Conservation (phyloP, 2,113 vertebrate species). For the Limnothrissa miodon region DNA sequence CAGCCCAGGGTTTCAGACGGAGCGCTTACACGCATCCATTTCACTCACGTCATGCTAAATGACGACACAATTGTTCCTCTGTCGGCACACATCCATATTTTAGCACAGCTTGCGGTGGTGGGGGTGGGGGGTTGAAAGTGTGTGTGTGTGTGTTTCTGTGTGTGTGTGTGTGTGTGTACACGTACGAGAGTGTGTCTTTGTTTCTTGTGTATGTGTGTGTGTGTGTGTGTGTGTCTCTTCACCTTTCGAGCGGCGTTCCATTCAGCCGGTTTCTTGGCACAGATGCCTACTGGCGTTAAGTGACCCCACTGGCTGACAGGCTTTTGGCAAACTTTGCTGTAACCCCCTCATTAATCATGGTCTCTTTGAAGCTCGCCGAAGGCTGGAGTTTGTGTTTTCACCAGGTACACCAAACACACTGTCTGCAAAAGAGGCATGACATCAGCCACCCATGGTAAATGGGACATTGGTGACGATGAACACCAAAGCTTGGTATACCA, state of each 20-base stretch:
- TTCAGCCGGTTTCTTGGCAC: conserved; percentile 51
- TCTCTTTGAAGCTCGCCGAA: conserved; percentile 29
- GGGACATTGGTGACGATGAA: background rate
- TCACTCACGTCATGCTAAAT: conserved; percentile 23
- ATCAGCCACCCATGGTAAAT: conserved; percentile 3
- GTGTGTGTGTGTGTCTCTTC: background rate
- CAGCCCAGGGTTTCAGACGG: background rate
- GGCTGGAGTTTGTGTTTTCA: background rate
- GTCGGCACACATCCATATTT: conserved; percentile 37
- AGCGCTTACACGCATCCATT: conserved; percentile 38
- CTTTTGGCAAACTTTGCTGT: conserved; percentile 24
- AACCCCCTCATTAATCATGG: conserved; percentile 27
- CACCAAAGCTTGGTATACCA: background rate
- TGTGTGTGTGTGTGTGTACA: background rate
- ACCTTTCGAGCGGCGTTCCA: conserved; percentile 44
- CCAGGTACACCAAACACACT: background rate
- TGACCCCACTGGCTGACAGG: conserved; percentile 38
- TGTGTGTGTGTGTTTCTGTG: background rate
- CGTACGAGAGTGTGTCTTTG: no score
- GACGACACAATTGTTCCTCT: conserved; percentile 21
- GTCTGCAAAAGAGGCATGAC: background rate
- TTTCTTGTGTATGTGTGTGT: background rate
- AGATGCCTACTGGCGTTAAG: conserved; percentile 41
- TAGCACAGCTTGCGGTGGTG: background rate
- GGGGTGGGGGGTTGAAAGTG: conserved; percentile 3